phyloP scores from a whole-genome alignment of 2,113 vertebrate species.

The Raja brachyura region DNA sequence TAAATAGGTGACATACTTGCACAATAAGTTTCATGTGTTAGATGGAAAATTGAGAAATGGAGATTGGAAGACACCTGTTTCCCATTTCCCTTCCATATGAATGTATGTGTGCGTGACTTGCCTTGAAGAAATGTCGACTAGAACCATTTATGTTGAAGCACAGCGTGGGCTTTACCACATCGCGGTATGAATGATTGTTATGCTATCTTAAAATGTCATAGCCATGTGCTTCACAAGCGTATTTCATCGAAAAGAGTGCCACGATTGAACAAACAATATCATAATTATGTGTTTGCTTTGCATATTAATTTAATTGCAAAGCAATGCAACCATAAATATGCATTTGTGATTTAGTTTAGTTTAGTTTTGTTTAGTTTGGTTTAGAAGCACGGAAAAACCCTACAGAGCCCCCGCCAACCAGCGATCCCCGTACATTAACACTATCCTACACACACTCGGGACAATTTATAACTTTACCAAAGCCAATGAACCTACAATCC shows the following conservation, averaged over 20 bases:
- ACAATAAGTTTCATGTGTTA: slow-evolving; percentile 31
- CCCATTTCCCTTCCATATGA: slow-evolving; percentile 25
- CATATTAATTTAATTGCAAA: too few species aligned
- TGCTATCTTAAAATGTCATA: neutral
- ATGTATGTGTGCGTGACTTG: slow-evolving; percentile 13
- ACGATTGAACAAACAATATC: neutral
- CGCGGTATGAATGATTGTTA: neutral
- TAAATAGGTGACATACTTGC: slow-evolving; percentile 24
- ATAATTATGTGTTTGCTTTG: too few species aligned
- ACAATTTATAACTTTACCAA: too few species aligned
- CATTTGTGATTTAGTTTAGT: too few species aligned
- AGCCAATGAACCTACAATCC: too few species aligned
- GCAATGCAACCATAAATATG: too few species aligned
- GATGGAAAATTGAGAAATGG: slow-evolving; percentile 23
- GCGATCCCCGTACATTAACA: too few species aligned
- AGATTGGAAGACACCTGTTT: slow-evolving; percentile 30
- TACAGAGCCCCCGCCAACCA: too few species aligned
- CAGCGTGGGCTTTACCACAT: neutral
- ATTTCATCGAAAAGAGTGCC: neutral
- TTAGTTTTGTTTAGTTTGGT: too few species aligned
- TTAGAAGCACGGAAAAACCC: too few species aligned
- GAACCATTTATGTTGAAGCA: neutral
- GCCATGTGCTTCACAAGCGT: neutral
- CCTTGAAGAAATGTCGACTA: neutral
- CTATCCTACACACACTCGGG: too few species aligned